phyloP scores from a whole-genome alignment of 2,888 invertebrate species.

The Griposia aprilina region DNA sequence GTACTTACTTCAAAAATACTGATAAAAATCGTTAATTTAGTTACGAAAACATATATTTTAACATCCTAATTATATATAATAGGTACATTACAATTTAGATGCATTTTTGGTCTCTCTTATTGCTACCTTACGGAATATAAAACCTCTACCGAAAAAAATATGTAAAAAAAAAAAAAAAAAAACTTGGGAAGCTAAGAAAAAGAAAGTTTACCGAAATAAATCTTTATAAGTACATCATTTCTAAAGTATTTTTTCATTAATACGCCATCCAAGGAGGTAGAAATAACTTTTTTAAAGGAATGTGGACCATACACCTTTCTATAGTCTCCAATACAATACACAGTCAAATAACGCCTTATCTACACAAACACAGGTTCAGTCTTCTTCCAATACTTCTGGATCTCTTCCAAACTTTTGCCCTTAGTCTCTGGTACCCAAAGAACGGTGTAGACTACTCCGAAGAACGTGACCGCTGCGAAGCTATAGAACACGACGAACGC shows the following conservation, averaged over 20 bases:
- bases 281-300: slow-evolving; percentile 12
- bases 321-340: slow-evolving; percentile 60
- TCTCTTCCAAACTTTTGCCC: slow-evolving; percentile 83
- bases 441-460: slow-evolving; percentile 82
- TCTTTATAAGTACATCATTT: background rate
- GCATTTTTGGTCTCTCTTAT: slow-evolving; percentile 1
- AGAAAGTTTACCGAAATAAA: background rate
- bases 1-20: slow-evolving; percentile 6
- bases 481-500: slow-evolving; percentile 82
- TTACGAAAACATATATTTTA: slow-evolving; percentile 8
- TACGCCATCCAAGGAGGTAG: background rate
- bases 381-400: slow-evolving; percentile 79
- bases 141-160: background rate
- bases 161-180: no score
- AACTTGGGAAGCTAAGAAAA: background rate
- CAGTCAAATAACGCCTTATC: slow-evolving; percentile 14
- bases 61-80: background rate
- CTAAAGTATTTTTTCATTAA: background rate
- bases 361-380: slow-evolving; percentile 76
- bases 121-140: background rate
- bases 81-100: background rate
- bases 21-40: background rate
- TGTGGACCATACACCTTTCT: slow-evolving; percentile 18
- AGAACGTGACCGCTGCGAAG: slow-evolving; percentile 80
- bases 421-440: slow-evolving; percentile 88